Evolutionary conservation across 2,797 vertebrate genomes (phyloP), one percentile per base, ranked within the genome.

Genomic region (Anguilla obscura): DNA sequence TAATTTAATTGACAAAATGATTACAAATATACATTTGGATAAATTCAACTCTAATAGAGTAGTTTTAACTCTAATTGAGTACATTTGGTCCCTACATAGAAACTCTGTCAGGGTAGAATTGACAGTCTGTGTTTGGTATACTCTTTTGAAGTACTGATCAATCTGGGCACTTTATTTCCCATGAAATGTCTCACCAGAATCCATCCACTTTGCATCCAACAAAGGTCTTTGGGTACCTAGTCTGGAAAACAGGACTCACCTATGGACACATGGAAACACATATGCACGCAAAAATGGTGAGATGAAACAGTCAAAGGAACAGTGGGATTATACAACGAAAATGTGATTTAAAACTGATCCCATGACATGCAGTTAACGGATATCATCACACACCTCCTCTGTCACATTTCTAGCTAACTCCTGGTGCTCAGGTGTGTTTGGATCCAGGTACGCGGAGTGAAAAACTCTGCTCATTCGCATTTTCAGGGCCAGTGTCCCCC

Each of bases 371-470:
- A 79, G 33, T 79, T 79, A 40, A 79, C 21, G 10, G 5, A 79
- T 21, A 36, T 79, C 10, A 45, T 21, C 36, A 82, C 79, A 82
- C 45, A 82, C 79, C 79, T 82, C 79, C 8, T 48, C 45, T n/a
- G 79, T 82, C 79, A 82, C 79, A 82, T 82, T 82, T 82, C 79
- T 82, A 2, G 79, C 79, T 82, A 82, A n/a, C 21, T 82, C 79
- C 45, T 24, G 5, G 45, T 82, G 7, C 24, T 82, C 79, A 10
- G 79, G 45, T 45, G 79, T 82, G 40, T 50, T 48, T 82, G 79
- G 40, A 79, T 79, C 74, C 74, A 48, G 9, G 79, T 82, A 82
- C n/a, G 45, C 79, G n/a, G 79, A 50, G 27, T 16, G 45, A 50
- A 82, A 82, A 12, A 21, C 45, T 21, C 45, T n/a, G 24, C 79